Conservation (phyloP, 1,140 invertebrate genomes). For the Caenorhabditis remanei region DNA sequence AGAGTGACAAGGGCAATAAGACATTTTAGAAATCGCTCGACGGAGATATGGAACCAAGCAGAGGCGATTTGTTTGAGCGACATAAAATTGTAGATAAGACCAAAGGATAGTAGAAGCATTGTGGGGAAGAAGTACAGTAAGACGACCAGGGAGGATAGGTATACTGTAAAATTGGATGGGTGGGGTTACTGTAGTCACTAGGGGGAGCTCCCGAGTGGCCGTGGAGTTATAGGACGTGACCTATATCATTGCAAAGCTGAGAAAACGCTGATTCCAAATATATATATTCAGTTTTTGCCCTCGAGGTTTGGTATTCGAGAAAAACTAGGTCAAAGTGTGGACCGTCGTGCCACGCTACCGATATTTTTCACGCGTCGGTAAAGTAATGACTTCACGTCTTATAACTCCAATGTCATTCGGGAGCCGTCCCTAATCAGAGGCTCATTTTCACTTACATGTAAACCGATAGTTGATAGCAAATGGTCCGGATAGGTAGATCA, state of each 20-base stretch:
- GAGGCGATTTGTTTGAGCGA: neutral
- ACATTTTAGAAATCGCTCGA: neutral
- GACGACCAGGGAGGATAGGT: constrained; percentile 7
- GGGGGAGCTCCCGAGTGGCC: no score
- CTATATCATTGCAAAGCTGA: no score
- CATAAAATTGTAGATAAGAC: constrained; percentile 14
- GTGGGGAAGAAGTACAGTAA: constrained; percentile 19
- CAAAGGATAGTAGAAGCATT: neutral
- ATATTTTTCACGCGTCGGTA: no score
- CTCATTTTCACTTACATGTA: neutral
- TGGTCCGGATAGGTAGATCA: neutral
- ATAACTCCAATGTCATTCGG: no score
- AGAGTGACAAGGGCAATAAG: neutral
- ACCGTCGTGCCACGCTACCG: no score
- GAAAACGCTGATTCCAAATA: no score
- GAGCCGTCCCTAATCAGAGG: no score
- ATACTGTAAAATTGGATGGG: neutral
- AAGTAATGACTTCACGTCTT: no score
- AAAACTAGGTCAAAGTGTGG: no score
- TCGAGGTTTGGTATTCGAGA: no score
- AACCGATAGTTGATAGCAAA: neutral
- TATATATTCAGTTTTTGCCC: no score
- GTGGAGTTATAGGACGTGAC: no score
- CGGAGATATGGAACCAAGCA: neutral
- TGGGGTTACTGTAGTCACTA: neutral